phyloP scores from a whole-genome alignment of 2,888 invertebrate genomes.

The Cheilosia vernalis region DNA sequence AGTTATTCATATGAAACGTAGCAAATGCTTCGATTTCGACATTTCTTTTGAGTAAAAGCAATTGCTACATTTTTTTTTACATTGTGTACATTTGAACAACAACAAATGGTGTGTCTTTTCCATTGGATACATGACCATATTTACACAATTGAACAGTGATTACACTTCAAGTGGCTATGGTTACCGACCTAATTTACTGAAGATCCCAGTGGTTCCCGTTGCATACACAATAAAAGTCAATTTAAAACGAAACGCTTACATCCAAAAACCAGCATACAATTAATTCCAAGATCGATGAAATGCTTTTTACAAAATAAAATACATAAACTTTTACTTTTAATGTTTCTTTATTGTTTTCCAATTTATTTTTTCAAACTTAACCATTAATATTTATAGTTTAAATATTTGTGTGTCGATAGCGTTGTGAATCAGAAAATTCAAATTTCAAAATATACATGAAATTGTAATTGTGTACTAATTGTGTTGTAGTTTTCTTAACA shows the following conservation, averaged over 20 bases:
- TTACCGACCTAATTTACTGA: no score
- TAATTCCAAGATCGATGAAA: constrained; percentile 18
- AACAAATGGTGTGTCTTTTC: no score
- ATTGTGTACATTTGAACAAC: no score
- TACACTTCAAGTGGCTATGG: no score
- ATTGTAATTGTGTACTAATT: constrained; percentile 72
- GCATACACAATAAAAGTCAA: constrained; percentile 6
- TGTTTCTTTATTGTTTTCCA: constrained; percentile 26
- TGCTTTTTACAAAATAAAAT: constrained; percentile 31
- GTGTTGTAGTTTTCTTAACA: constrained; percentile 65
- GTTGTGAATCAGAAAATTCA: constrained; percentile 68
- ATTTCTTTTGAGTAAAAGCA: no score
- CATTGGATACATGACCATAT: no score
- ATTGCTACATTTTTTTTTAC: no score
- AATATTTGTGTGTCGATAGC: constrained; percentile 71
- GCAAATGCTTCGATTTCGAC: no score
- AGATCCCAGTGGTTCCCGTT: constrained; percentile 27
- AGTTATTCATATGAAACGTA: no score
- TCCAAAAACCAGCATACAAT: constrained; percentile 4
- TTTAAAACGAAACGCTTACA: constrained; percentile 33
- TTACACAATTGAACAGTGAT: no score
- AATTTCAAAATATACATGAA: constrained; percentile 63
- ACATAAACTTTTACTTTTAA: constrained; percentile 42
- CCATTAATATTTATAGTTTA: constrained; percentile 64
- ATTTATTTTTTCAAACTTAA: constrained; percentile 37